Conservation (phyloP, 2,113 vertebrate genomes). For the Calidris pygmaea region DNA sequence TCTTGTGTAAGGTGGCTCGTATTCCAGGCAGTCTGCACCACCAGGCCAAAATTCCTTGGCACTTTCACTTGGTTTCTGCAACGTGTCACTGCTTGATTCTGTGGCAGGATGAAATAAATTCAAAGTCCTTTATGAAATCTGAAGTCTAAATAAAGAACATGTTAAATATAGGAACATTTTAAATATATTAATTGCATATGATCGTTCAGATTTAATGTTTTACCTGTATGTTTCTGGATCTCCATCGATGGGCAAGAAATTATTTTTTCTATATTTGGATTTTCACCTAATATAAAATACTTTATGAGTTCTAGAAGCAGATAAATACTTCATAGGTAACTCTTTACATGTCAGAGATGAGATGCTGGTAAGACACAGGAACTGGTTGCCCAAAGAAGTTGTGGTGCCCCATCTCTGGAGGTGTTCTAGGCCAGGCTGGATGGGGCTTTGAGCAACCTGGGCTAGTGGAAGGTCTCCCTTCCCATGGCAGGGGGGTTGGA, state of each 20-base stretch:
- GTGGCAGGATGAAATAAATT: constrained; percentile 5
- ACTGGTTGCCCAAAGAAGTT: neutral
- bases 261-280: neutral
- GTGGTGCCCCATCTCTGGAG: neutral
- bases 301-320: neutral
- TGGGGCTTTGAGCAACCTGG: neutral
- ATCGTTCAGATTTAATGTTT: neutral
- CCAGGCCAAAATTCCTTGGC: neutral
- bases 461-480: neutral
- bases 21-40: constrained; percentile 1
- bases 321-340: neutral
- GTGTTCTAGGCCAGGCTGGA: neutral
- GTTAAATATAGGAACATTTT: neutral
- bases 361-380: neutral
- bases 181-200: neutral
- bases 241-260: neutral
- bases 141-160: neutral
- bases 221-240: neutral
- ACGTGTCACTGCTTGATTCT: neutral
- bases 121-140: neutral
- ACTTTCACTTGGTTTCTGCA: neutral
- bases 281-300: neutral
- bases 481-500: fast-evolving
- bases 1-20: neutral
- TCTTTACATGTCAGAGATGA: neutral